phyloP scores from a whole-genome alignment of 2,797 vertebrate species.

The Ctenopoma kingsleyae region DNA sequence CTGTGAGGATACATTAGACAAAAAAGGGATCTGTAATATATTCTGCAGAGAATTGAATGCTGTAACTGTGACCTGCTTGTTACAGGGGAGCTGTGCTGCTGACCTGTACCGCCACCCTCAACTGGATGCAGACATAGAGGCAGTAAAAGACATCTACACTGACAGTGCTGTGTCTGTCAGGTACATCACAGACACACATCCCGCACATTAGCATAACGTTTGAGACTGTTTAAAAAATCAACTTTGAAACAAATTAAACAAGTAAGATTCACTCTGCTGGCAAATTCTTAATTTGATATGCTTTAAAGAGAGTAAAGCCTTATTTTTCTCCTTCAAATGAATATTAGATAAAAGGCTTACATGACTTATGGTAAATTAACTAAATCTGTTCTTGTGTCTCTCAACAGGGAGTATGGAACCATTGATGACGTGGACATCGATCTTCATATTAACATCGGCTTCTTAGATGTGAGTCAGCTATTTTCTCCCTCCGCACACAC shows the following conservation, averaged over 20 bases:
- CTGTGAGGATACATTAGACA: not conserved
- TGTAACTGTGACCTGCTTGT: slow-evolving; percentile 59
- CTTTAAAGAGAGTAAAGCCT: not conserved
- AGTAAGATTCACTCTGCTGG: not conserved
- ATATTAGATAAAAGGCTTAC: slow-evolving; percentile 24
- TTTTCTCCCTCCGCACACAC: slow-evolving; percentile 33
- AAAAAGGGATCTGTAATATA: not conserved
- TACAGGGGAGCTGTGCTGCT: slow-evolving; percentile 94
- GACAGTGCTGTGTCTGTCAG: slow-evolving; percentile 96
- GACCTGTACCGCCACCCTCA: slow-evolving; percentile 98
- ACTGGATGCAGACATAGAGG: slow-evolving; percentile 97
- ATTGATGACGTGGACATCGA: slow-evolving; percentile 98
- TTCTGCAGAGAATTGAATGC: slow-evolving; percentile 11
- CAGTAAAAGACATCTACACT: slow-evolving; percentile 98
- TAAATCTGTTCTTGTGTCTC: slow-evolving; percentile 37
- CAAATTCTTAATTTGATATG: not conserved
- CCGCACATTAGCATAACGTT: not conserved
- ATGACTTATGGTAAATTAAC: slow-evolving; percentile 25
- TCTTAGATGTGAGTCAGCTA: slow-evolving; percentile 93
- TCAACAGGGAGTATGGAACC: slow-evolving; percentile 94
- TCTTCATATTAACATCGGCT: slow-evolving; percentile 97
- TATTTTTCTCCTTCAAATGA: slow-evolving; percentile 14
- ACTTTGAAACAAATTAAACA: not conserved
- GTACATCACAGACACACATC: slow-evolving; percentile 70
- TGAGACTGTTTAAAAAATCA: slow-evolving; percentile 5